Conservation (phyloP, 2,797 vertebrate genomes). For the Chelmon rostratus region DNA sequence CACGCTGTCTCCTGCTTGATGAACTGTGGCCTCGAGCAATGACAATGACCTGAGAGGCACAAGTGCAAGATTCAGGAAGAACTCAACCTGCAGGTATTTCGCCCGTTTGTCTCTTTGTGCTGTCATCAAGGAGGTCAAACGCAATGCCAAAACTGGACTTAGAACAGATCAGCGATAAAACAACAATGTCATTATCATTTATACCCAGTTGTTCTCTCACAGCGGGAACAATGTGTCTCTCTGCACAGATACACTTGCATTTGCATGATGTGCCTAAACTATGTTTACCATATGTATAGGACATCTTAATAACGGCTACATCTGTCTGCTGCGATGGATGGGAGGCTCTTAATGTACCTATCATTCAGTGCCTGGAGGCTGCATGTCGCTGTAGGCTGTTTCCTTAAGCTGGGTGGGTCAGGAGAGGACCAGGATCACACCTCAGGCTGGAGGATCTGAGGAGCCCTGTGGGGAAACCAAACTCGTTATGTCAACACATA, state of each 20-base stretch:
- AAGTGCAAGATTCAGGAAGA: conserved; percentile 40
- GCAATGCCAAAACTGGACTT: conserved; percentile 9
- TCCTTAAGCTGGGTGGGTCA: conserved; percentile 67
- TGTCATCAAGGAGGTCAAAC: conserved; percentile 1
- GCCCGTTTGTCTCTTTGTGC: conserved; percentile 7
- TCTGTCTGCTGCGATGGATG: conserved; percentile 25
- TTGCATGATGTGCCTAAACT: conserved; percentile 34
- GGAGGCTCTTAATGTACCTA: conserved; percentile 36
- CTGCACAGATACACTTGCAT: conserved; percentile 36
- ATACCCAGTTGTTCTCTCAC: neutral
- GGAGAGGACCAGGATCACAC: conserved; percentile 63
- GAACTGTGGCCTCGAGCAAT: conserved; percentile 57
- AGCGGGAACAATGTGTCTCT: conserved; percentile 34
- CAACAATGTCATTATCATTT: neutral
- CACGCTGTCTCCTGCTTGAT: conserved; percentile 41
- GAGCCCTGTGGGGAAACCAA: conserved; percentile 60
- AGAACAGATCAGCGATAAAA: neutral
- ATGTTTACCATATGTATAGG: conserved; percentile 50
- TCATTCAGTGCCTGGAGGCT: conserved; percentile 49
- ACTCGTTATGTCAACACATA: conserved; percentile 72
- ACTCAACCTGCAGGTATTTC: conserved; percentile 33
- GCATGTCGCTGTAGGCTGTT: conserved; percentile 64
- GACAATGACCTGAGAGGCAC: conserved; percentile 56
- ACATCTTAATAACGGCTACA: conserved; percentile 38
- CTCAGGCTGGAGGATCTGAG: conserved; percentile 65